Evolutionary conservation across 2,888 invertebrate species (phyloP).

Genomic region (Griposia aprilina): DNA sequence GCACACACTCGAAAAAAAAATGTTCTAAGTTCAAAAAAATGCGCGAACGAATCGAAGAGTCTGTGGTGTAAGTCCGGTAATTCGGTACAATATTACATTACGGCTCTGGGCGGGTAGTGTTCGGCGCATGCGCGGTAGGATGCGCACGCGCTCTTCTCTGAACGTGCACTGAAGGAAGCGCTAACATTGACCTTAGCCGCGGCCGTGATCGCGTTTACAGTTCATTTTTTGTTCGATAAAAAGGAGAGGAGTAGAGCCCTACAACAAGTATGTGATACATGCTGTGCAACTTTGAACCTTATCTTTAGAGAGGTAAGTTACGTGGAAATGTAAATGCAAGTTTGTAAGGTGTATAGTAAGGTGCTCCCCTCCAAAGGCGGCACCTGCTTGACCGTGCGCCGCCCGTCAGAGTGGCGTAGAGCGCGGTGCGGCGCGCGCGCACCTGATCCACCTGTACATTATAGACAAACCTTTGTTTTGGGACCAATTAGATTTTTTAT

Average conservation of each 20-base stretch:
- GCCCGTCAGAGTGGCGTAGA: slow-evolving; percentile 86
- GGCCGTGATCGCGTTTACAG: slow-evolving; percentile 91
- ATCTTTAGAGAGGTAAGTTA: slow-evolving; percentile 42
- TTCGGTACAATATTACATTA: slow-evolving; percentile 73
- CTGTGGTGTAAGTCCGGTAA: slow-evolving; percentile 63
- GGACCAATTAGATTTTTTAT: slow-evolving; percentile 49
- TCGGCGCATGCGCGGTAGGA: slow-evolving; percentile 80
- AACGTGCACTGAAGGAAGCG: slow-evolving; percentile 91
- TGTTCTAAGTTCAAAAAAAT: slow-evolving; percentile 58
- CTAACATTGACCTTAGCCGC: slow-evolving; percentile 91
- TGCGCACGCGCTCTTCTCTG: slow-evolving; percentile 89
- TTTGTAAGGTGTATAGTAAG: slow-evolving; percentile 88
- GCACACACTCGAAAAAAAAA: slow-evolving; percentile 48
- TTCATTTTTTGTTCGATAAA: slow-evolving; percentile 91
- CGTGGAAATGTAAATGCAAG: slow-evolving; percentile 62
- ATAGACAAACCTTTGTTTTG: slow-evolving; percentile 68
- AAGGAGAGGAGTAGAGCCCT: slow-evolving; percentile 91
- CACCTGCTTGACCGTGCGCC: slow-evolving; percentile 87
- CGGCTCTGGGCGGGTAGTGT: slow-evolving; percentile 80
- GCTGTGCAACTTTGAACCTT: slow-evolving; percentile 66
- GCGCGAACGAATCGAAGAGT: slow-evolving; percentile 61
- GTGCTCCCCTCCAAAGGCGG: slow-evolving; percentile 90
- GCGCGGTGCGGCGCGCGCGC: slow-evolving; percentile 80
- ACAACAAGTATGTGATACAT: slow-evolving; percentile 70
- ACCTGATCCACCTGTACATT: slow-evolving; percentile 84